Evolutionary conservation across 2,888 invertebrate species (phyloP).

Genomic region (Cyclophora albipunctata): DNA sequence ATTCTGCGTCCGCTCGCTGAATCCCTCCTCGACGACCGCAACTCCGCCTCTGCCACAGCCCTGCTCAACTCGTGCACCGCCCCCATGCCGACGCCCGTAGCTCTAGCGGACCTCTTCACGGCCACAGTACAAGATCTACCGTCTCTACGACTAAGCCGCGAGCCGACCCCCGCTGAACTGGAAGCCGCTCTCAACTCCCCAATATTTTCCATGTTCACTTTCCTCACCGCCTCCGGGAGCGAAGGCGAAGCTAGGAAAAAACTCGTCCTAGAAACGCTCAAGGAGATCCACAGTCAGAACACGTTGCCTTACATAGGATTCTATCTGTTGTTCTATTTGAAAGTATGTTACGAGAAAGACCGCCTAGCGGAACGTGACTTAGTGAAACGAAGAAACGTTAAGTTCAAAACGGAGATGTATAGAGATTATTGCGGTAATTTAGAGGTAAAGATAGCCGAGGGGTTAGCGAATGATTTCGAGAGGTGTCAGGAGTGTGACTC

Average conservation of each 20-base stretch:
- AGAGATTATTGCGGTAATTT: slow-evolving; percentile 89
- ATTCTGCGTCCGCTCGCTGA: slow-evolving; percentile 61
- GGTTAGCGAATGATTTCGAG: slow-evolving; percentile 88
- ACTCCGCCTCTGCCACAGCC: slow-evolving; percentile 50
- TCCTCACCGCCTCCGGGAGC: slow-evolving; percentile 80
- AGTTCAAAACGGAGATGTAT: slow-evolving; percentile 90
- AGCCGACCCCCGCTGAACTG: slow-evolving; percentile 69
- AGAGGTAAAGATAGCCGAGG: slow-evolving; percentile 83
- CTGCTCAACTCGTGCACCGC: slow-evolving; percentile 51
- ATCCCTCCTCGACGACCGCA: slow-evolving; percentile 62
- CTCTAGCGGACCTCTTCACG: slow-evolving; percentile 61
- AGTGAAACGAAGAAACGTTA: slow-evolving; percentile 74
- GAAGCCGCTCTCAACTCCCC: slow-evolving; percentile 84
- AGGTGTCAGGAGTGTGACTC: slow-evolving; percentile 93
- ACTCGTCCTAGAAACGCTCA: slow-evolving; percentile 85
- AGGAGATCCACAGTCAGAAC: slow-evolving; percentile 82
- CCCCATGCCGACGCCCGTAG: slow-evolving; percentile 56
- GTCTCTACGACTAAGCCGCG: slow-evolving; percentile 64
- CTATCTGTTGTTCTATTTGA: slow-evolving; percentile 90
- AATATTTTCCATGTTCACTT: slow-evolving; percentile 90
- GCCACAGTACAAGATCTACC: slow-evolving; percentile 69
- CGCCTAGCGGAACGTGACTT: slow-evolving; percentile 61
- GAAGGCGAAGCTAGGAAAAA: slow-evolving; percentile 85
- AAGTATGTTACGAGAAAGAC: slow-evolving; percentile 80
- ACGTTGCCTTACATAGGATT: slow-evolving; percentile 86